Conservation (phyloP, 2,888 invertebrate genomes). For the Apamea sordens region DNA sequence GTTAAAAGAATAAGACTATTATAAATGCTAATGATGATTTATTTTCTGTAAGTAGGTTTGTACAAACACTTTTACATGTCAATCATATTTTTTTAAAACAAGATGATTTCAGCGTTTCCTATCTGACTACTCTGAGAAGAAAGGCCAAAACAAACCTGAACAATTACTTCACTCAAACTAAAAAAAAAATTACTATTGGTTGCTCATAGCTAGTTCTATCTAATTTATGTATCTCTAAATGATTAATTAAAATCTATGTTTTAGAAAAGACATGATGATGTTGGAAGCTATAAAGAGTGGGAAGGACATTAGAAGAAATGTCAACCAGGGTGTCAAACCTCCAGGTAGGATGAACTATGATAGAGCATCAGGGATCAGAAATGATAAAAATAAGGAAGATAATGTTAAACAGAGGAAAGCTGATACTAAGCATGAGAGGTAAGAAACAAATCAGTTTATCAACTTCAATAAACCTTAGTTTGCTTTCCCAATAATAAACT, state of each 20-base stretch:
- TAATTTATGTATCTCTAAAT: not conserved
- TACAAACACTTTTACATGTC: too few relatives aligned
- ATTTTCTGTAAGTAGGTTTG: too few relatives aligned
- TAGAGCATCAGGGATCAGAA: conserved; percentile 27
- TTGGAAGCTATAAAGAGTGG: conserved; percentile 75
- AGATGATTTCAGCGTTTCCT: too few relatives aligned
- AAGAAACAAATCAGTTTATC: not conserved
- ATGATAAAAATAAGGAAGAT: conserved; percentile 44
- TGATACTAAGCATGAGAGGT: conserved; percentile 57
- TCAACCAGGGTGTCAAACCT: conserved; percentile 30
- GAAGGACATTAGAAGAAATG: conserved; percentile 58
- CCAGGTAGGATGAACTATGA: conserved; percentile 25
- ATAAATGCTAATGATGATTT: not conserved
- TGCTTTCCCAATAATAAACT: not conserved
- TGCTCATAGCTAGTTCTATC: not conserved
- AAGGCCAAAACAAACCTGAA: not conserved
- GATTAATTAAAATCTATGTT: conserved; percentile 59
- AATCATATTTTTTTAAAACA: too few relatives aligned
- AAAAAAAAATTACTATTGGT: not conserved
- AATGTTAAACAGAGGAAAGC: conserved; percentile 25
- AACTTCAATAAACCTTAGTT: not conserved
- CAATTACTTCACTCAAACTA: not conserved
- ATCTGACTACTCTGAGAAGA: too few relatives aligned
- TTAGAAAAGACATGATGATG: conserved; percentile 83
- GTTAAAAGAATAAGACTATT: not conserved